A percentile compares a stretch with the other conserved stretches of the same genome.
Conservation (phyloP, 2,888 invertebrate species). For the Amblyjoppa fuscipennis region DNA sequence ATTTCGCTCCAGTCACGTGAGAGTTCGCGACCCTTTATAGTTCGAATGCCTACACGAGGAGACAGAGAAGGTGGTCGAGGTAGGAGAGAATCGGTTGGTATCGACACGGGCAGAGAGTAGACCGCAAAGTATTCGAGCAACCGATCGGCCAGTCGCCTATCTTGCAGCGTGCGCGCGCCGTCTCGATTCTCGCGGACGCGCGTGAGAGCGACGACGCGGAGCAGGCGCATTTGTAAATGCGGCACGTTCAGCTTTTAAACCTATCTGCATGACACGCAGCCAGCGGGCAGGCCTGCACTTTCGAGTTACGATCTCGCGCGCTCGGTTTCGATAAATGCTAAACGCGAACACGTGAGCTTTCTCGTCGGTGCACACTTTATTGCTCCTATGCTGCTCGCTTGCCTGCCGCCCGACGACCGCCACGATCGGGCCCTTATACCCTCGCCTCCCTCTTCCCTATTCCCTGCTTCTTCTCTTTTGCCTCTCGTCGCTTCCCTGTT, state of each 20-base stretch:
- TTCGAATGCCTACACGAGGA: conserved; percentile 36
- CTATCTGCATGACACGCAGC: conserved; percentile 84
- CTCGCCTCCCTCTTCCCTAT: conserved; percentile 43
- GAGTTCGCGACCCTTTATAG: conserved; percentile 31
- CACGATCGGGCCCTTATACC: conserved; percentile 68
- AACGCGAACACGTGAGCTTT: conserved; percentile 85
- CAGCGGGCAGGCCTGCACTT: conserved; percentile 79
- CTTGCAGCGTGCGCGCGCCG: conserved; percentile 39
- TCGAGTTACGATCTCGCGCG: conserved; percentile 84
- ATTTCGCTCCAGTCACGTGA: conserved; percentile 63
- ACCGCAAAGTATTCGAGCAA: conserved; percentile 31
- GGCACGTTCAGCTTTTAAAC: conserved; percentile 85
- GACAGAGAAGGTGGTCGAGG: conserved; percentile 24
- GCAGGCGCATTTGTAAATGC: conserved; percentile 82
- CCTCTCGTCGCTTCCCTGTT: conserved; percentile 50
- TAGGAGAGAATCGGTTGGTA: conserved; percentile 23
- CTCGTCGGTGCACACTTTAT: conserved; percentile 83
- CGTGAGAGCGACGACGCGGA: conserved; percentile 51
- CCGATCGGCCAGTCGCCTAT: conserved; percentile 38
- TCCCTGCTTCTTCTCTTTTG: conserved; percentile 45
- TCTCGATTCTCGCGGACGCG: conserved; percentile 38
- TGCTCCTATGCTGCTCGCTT: conserved; percentile 72
- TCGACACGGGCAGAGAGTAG: conserved; percentile 2
- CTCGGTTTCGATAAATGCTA: conserved; percentile 84
- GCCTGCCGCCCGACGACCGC: conserved; percentile 61